Evolutionary conservation across 2,888 invertebrate genomes (phyloP), one percentile per base, ranked within the genome.

Genomic region (Campoplex nolae): DNA sequence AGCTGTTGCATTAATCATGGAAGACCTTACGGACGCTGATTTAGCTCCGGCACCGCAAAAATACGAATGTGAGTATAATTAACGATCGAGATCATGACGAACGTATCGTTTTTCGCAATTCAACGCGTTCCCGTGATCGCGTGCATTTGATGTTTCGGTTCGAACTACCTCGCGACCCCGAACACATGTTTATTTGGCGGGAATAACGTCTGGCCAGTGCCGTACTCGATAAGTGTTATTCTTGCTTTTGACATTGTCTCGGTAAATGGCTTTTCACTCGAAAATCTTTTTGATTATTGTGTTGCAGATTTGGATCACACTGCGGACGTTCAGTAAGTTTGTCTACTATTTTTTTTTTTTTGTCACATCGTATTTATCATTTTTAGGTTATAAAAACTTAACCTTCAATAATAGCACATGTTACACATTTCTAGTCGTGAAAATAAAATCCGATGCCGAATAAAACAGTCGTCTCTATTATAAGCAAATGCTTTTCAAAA

Each of bases 291-390:
- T 76, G 87, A 85, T n/a, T 84, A 90, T 88, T 89, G 90, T 85
- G 32, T 95, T 96, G 88, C 95, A 98, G 98, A 98, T 96, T 95
- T 99, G 94, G 99, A 99, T 93, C 99, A 99, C 94, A 99, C 99
- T 48, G 99, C 99, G 28, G 99, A 99, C 95, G 98, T 99, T n/a
- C 99, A 99, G 98, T 98, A 96, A 97, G 98, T 97, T 7, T 75
- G 18, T 2, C 1, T 42, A n/a, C 38, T 68, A 84, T 1, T 38
- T 28, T 28, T 1, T 38, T 28, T 28, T 76, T 42, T 42, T 79
- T 48, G 32, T 76, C 32, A 32, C 28, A 8, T 9, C 58, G 45
- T 73, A 48, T 7, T 35, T 62, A 18, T 70, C 82, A 68, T 65
- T 85, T 85, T 28, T 86, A 77, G 77, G 83, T 75, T 87, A 85